These are phyloP conservation scores for Phoxinus phoxinus DNA, from an alignment of 2,113 vertebrate genomes.

Conservation along the genomic window DNA sequence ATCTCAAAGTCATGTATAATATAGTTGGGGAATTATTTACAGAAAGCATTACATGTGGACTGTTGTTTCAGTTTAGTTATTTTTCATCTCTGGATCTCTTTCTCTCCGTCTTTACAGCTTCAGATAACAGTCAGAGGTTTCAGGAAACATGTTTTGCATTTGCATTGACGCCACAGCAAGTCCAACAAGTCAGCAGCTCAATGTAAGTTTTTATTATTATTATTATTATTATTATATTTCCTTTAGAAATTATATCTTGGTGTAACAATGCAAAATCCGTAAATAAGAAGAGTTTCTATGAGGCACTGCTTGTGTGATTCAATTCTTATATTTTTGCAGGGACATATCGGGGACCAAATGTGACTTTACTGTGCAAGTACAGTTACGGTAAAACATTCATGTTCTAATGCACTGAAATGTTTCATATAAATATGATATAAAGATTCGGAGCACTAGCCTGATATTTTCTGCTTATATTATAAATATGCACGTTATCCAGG, in stretches of 20 bases:
- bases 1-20: neutral
- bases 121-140: slow-evolving; percentile 97
- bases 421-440: neutral
- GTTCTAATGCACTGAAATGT: neutral
- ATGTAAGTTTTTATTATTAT: slow-evolving; percentile 81
- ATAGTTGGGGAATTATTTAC: too few species aligned
- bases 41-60: neutral
- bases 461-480: neutral
- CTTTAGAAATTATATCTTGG: neutral
- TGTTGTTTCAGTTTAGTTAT: neutral
- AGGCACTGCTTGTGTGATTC: neutral
- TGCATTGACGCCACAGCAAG: slow-evolving; percentile 96
- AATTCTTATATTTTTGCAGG: slow-evolving; percentile 80
- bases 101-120: slow-evolving; percentile 76
- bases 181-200: slow-evolving; percentile 98
- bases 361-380: slow-evolving; percentile 99
- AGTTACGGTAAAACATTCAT: slow-evolving; percentile 83
- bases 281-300: neutral
- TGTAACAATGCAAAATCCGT: neutral
- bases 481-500: slow-evolving; percentile 67
- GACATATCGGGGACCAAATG: slow-evolving; percentile 99
- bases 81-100: slow-evolving; percentile 2
- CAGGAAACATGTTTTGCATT: slow-evolving; percentile 99
- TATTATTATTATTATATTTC: neutral
- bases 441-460: neutral